phyloP scores from a whole-genome alignment of 2,888 invertebrate species.

The Heliconius aoede region DNA sequence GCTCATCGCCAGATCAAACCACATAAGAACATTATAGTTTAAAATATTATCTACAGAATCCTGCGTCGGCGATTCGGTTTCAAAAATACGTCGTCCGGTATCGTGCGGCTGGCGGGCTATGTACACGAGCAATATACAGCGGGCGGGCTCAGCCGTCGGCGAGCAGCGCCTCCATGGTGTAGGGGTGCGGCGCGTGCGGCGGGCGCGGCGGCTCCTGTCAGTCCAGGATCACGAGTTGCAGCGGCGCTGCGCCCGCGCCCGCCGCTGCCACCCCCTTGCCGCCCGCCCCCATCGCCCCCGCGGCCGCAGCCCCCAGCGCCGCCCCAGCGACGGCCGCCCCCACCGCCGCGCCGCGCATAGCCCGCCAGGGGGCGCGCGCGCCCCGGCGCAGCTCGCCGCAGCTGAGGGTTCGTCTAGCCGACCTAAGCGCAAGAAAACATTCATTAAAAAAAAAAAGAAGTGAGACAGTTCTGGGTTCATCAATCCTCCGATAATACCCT shows the following conservation, averaged over 20 bases:
- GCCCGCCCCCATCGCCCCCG: conserved; percentile 80
- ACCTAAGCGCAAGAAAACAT: conserved; percentile 77
- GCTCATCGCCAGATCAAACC: conserved; percentile 83
- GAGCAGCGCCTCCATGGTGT: conserved; percentile 87
- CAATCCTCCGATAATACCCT: too few relatives aligned
- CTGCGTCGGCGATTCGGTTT: conserved; percentile 81
- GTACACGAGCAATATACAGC: conserved; percentile 72
- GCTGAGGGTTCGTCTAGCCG: conserved; percentile 91
- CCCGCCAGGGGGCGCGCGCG: conserved; percentile 84
- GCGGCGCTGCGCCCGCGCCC: conserved; percentile 53
- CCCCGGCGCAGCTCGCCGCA: conserved; percentile 90
- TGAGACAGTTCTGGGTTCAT: neutral
- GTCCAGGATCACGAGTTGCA: conserved; percentile 88
- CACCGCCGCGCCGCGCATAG: conserved; percentile 89
- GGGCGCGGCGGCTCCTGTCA: conserved; percentile 83
- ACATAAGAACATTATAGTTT: conserved; percentile 83
- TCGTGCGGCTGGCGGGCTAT: conserved; percentile 53
- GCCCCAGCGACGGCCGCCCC: conserved; percentile 82
- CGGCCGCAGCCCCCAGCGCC: conserved; percentile 88
- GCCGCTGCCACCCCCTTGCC: conserved; percentile 48
- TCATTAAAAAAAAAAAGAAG: neutral
- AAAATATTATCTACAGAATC: conserved; percentile 84
- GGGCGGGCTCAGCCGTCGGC: conserved; percentile 61
- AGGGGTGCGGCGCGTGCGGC: conserved; percentile 81
- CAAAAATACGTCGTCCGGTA: conserved; percentile 72